Base-by-base conservation (phyloP, 2,113 vertebrate genomes). In the Eupsittula cactorum region DNA sequence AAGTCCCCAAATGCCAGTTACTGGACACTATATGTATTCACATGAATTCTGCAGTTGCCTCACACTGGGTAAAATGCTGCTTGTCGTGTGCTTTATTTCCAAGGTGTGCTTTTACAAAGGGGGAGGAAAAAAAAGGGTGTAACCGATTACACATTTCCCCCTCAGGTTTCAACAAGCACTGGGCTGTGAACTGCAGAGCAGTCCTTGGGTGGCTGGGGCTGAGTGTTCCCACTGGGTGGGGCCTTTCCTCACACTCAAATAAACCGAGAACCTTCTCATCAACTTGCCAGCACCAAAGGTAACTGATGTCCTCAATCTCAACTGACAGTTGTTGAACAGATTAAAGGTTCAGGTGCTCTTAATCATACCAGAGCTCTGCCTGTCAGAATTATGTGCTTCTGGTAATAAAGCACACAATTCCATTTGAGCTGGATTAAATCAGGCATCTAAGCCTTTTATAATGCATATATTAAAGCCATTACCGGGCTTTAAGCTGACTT, bases 151-250 rank as follows among this genome's bases (percentile, higher is more conserved):
- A 90, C 95, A 90, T 94, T 91, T 94, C 90, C 88, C 57, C 86
- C 62, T 96, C 94, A 93, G 94, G 91, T 92, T 94, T 88, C 85
- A 97, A 95, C 86, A 93, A 88, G 90, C 57, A 83, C 49, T 70
- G 49, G 91, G 88, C 78, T 37, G 37, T 65, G 88, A 81, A 53
- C 77, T 87, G 42, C 60, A 59, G 77, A 71, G 57, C 8, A 90
- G 86, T 33, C 63, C 42, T 52, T 5, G 74, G 85, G 60, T 65
- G 63, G 27, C 44, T 21, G 37, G 23, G 42, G 21, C 50, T 9
- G 50, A 83, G 69, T 71, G 63, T 74, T 93, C 76, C 87, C 75
- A 79, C 41, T 33, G 91, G 88, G 93, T 83, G 88, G 89, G 86
- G 82, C 27, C 55, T 70, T 78, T 90, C 85, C 94, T 90, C 10